Conservation (phyloP, 2,888 invertebrate species). For the Diloba caeruleocephala region DNA sequence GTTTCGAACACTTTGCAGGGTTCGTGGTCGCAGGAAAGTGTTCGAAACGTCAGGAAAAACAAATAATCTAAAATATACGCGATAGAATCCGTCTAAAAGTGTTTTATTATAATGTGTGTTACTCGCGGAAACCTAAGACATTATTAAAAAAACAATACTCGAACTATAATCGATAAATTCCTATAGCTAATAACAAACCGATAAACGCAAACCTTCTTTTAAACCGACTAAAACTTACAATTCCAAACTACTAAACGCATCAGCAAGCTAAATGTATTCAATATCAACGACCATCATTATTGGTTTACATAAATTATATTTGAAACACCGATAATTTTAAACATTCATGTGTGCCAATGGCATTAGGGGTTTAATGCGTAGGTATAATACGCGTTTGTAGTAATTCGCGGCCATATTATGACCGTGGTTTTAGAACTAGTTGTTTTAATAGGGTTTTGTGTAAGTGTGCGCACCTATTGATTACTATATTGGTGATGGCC, state of each 20-base stretch:
- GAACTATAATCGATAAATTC: constrained; percentile 19
- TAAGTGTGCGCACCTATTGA: not conserved
- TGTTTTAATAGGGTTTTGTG: constrained; percentile 1
- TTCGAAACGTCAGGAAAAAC: too few species aligned
- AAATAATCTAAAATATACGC: too few species aligned
- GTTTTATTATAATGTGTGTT: too few species aligned
- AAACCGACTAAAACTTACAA: constrained; percentile 31
- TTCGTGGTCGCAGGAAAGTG: too few species aligned
- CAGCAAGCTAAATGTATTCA: constrained; percentile 42
- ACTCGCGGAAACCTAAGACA: too few species aligned
- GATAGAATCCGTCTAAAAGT: too few species aligned
- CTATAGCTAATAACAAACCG: not conserved
- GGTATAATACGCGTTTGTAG: constrained; percentile 8
- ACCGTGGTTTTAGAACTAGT: constrained; percentile 4
- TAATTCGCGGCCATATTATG: constrained; percentile 6
- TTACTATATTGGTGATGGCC: too few species aligned
- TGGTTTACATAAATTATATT: constrained; percentile 46
- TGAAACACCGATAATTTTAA: constrained; percentile 46
- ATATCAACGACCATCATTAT: constrained; percentile 32
- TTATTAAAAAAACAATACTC: constrained; percentile 5
- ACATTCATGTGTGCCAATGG: constrained; percentile 23
- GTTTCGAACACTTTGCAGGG: too few species aligned
- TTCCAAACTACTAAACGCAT: constrained; percentile 36
- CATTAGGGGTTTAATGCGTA: constrained; percentile 12
- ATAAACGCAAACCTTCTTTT: constrained; percentile 29